Conservation (phyloP, 2,888 invertebrate species). For the Emmelina monodactyla region DNA sequence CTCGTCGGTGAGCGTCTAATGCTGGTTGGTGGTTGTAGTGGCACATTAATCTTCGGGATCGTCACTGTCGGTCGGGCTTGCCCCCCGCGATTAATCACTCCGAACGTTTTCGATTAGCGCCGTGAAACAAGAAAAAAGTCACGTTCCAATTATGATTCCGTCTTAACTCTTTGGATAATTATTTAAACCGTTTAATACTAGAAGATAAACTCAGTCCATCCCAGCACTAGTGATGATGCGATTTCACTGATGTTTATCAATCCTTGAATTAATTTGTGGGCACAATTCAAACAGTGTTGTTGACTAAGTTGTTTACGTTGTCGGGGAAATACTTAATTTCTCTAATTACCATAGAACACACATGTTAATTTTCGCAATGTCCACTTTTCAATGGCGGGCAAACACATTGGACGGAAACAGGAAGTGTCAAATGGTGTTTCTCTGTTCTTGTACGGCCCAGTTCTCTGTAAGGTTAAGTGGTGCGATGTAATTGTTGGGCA, state of each 20-base stretch:
- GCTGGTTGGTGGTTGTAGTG: slow-evolving; percentile 11
- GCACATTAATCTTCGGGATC: slow-evolving; percentile 51
- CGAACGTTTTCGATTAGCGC: slow-evolving; percentile 58
- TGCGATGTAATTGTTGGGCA: slow-evolving; percentile 54
- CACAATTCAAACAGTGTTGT: too few relatives aligned
- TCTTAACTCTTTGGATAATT: too few relatives aligned
- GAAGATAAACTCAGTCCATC: too few relatives aligned
- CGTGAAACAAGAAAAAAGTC: slow-evolving; percentile 34
- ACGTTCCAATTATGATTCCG: slow-evolving; percentile 42
- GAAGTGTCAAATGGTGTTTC: slow-evolving; percentile 63
- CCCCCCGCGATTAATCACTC: slow-evolving; percentile 55
- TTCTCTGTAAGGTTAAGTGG: slow-evolving; percentile 58
- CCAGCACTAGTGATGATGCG: too few relatives aligned
- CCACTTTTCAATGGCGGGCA: slow-evolving; percentile 16
- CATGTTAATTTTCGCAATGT: slow-evolving; percentile 12
- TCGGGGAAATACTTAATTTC: too few relatives aligned
- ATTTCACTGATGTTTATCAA: too few relatives aligned
- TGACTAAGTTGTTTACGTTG: too few relatives aligned
- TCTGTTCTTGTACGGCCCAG: slow-evolving; percentile 57
- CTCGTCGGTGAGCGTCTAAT: slow-evolving; percentile 1
- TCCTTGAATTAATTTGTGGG: too few relatives aligned
- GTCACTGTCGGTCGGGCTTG: slow-evolving; percentile 45
- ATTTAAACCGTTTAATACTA: too few relatives aligned
- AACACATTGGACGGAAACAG: slow-evolving; percentile 53
- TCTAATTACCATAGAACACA: too few relatives aligned